Evolutionary conservation across 2,113 vertebrate species (phyloP).

Genomic region (Melanerpes aurifrons): DNA sequence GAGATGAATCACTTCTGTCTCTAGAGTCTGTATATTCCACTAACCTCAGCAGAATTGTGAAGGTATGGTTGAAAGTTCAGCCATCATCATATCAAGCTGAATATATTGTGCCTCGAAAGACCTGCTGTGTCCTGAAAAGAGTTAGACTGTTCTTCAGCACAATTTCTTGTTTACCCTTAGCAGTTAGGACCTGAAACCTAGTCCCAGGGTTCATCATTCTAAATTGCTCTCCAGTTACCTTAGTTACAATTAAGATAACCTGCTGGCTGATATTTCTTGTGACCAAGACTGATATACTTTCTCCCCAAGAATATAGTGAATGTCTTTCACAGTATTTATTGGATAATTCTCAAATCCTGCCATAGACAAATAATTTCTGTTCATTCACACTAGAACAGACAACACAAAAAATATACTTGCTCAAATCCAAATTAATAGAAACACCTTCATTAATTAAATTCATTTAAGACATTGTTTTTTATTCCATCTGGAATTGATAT

Average conservation of each 20-base stretch:
- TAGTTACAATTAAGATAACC: neutral
- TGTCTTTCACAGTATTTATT: neutral
- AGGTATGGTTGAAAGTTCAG: neutral
- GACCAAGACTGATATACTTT: neutral
- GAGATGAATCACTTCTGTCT: neutral
- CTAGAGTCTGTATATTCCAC: neutral
- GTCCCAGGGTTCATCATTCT: neutral
- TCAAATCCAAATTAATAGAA: neutral
- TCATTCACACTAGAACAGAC: neutral
- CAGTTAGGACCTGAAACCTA: neutral
- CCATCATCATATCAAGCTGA: fast-evolving
- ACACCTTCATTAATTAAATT: neutral
- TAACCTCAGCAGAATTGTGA: neutral
- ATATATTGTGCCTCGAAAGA: neutral
- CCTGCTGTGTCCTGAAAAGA: neutral
- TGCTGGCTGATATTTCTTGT: neutral
- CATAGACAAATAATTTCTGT: neutral
- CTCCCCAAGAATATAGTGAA: neutral
- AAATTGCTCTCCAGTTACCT: neutral
- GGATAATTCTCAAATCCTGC: neutral
- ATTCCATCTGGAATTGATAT: neutral
- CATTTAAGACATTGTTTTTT: neutral
- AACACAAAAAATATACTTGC: neutral
- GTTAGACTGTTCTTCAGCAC: neutral
- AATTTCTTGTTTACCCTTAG: neutral